Evolutionary conservation across 2,113 vertebrate genomes (phyloP).

Genomic region (Donacobius atricapilla): DNA sequence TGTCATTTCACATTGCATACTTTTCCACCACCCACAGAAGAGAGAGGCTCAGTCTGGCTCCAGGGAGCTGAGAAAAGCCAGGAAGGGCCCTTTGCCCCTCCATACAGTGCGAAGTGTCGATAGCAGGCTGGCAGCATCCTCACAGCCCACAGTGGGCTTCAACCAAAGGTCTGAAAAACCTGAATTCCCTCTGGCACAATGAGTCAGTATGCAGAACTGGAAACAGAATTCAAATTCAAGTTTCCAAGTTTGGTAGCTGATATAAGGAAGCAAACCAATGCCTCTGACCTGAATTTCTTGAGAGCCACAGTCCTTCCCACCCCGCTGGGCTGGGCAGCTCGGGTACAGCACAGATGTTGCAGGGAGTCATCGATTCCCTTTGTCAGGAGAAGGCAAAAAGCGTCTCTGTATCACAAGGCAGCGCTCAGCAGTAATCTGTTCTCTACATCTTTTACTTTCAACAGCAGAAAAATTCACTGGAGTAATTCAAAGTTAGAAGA

Average conservation of each 20-base stretch:
- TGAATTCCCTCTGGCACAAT: neutral
- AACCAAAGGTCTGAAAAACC: neutral
- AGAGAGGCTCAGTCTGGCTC: neutral
- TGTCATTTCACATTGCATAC: neutral
- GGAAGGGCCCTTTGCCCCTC: neutral
- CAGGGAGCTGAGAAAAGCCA: neutral
- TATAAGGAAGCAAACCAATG: neutral
- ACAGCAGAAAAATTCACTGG: neutral
- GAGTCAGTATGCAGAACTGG: neutral
- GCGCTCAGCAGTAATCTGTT: neutral
- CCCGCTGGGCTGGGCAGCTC: neutral
- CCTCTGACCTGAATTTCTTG: neutral
- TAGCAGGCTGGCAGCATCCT: neutral
- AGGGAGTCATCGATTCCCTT: neutral
- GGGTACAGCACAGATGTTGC: neutral
- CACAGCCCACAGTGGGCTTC: neutral
- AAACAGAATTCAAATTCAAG: neutral
- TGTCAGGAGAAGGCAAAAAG: neutral
- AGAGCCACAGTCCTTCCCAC: neutral
- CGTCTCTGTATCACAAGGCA: fast-evolving
- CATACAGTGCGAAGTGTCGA: neutral
- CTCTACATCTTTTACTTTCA: neutral
- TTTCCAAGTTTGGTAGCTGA: neutral
- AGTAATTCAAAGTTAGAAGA: constrained; percentile 36
- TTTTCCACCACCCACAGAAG: neutral